These are phyloP conservation scores for Ia io DNA, from an alignment of 2,113 vertebrate genomes.

Conservation along the genomic window DNA sequence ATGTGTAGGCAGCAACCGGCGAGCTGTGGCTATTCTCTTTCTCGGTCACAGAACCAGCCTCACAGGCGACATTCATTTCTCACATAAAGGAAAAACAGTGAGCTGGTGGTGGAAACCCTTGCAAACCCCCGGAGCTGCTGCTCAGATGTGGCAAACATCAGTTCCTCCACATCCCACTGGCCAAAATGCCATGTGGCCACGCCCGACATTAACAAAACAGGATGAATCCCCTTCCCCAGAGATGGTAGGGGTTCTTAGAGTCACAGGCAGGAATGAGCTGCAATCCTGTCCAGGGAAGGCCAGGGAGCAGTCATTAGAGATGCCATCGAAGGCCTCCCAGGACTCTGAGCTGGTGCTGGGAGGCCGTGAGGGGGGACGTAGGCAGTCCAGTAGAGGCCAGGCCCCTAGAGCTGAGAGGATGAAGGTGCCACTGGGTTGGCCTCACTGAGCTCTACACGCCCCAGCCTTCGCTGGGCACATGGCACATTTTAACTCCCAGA, in stretches of 20 bases:
- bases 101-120: neutral
- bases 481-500: accelerated
- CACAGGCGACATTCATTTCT: neutral
- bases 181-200: neutral
- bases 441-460: neutral
- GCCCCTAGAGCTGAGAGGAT: neutral
- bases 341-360: neutral
- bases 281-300: neutral
- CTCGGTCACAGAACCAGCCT: neutral
- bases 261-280: neutral
- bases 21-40: neutral
- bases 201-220: no score
- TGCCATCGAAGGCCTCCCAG: neutral
- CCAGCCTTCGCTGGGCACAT: accelerated
- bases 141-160: neutral
- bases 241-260: neutral
- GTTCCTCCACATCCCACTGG: neutral
- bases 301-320: no score
- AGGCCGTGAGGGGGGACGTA: neutral
- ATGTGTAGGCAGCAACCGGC: neutral
- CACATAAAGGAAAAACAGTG: neutral
- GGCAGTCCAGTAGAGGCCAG: neutral
- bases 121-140: neutral
- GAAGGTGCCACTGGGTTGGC: neutral
- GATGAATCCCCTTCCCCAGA: neutral